Evolutionary conservation across 2,888 invertebrate genomes (phyloP).

Genomic region (Tromatobia lineatoria): DNA sequence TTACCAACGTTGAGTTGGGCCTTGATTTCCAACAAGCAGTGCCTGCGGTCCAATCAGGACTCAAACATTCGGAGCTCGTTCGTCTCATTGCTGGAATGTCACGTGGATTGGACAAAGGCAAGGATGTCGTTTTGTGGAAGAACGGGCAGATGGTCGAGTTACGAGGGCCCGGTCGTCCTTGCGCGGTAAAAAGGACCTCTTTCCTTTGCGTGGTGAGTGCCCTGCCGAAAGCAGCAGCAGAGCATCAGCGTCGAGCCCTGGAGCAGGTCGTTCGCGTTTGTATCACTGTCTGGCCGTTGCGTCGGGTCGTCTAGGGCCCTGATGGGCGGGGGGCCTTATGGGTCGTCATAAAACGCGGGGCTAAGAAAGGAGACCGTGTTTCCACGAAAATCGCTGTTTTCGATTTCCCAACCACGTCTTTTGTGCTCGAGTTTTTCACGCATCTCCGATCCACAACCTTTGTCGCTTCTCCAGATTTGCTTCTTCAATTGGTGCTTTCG

Average conservation of each 20-base stretch:
- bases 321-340: conserved; percentile 15
- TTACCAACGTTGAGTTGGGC: background rate
- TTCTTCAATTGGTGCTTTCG: background rate
- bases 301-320: background rate
- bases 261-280: conserved; percentile 52
- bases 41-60: background rate
- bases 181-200: conserved; percentile 70
- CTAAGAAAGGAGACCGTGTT: conserved; percentile 47
- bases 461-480: conserved; percentile 1
- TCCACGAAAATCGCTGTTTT: conserved; percentile 62
- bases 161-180: conserved; percentile 65
- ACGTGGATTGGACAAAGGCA: conserved; percentile 72
- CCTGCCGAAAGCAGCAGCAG: conserved; percentile 41
- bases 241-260: conserved; percentile 1
- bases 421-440: conserved; percentile 40
- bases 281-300: conserved; percentile 46
- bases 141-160: conserved; percentile 73
- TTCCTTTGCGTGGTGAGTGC: conserved; percentile 18
- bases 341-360: background rate
- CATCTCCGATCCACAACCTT: background rate
- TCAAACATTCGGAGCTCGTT: background rate
- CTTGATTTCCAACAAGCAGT: background rate
- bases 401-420: conserved; percentile 33
- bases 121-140: conserved; percentile 74
- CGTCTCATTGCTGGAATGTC: conserved; percentile 62